Base-by-base conservation (phyloP, 2,113 vertebrate species). In the Beaufortia kweichowensis region DNA sequence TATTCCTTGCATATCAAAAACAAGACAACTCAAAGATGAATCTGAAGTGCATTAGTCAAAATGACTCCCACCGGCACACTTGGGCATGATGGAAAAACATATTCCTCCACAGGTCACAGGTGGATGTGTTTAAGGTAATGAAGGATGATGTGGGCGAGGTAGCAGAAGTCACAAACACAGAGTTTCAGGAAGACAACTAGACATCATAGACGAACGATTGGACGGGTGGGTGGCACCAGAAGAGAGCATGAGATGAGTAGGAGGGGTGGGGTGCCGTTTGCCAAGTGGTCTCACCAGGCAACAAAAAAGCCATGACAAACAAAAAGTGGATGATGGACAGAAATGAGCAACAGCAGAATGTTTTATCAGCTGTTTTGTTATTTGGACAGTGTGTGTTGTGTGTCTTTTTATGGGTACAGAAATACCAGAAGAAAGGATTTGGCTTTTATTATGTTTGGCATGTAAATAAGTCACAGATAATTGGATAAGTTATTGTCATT, bases 221-320 rank as follows among this genome's bases (percentile, higher is more conserved):
- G 66, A 76, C 26, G 62, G 66, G 81, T 82, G 81, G 81, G 77
- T 29, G 80, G 81, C 72, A 79, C 67, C 76, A 56, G 72, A 69
- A 70, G 28, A 76, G 60, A 79, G 73, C 77, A 79, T 76, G 81
- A 79, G 67, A 79, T 61, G 77, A 31, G 81, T 79, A 67, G 77
- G 81, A 79, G 12, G 61, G 77, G 77, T 76, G 77, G 67, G 57
- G 61, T 35, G 60, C 33, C 66, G 21, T 78, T 76, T 82, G 81
- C 81, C 77, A 82, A 79, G 55, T 23, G 28, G 33, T 79, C 46
- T 73, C 77, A 79, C 61, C 77, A 79, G 65, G 77, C 78, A 79
- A 68, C 64, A 66, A 31, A 24, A 29, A 75, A n/a, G 29, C 65
- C 41, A 64, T 63, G 75, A 65, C 75, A 75, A 60, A 35, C 46